Evolutionary conservation across 1,140 invertebrate genomes (phyloP), one percentile per base, ranked within the genome.

Genomic region (Bombyx mandarina): DNA sequence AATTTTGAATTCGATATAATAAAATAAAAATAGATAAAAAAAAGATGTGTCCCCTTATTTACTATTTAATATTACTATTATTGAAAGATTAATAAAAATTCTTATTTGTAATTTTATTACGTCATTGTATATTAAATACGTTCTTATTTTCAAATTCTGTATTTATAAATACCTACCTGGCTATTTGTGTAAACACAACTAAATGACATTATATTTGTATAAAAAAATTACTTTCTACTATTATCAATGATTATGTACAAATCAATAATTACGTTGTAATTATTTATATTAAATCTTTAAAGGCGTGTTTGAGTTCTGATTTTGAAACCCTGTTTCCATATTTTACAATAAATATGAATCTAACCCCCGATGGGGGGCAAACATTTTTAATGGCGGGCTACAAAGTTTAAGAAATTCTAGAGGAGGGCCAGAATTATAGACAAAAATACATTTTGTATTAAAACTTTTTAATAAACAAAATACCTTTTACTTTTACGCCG

Each of bases 241-340:
- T 80, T 10, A 81, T 79, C 73, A 77, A 82, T 80, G 72, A 72
- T 74, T 82, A 82, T 83, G 78, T 83, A 83, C 80, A 83, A 83
- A 83, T 70, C 74, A 69, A 35, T 35, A 35, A 80, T 80, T 75
- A 80, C 69, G 77, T 77, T 81, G 71, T 81, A 79, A 81, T 77
- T 79, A 83, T 83, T 83, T 83, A 77, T 81, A 83, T 77, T 84
- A 84, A 84, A 84, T 84, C 72, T 81, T 81, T 84, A 79, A 84
- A 82, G 72, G 71, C 65, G 60, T 59, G 57, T 35, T 43, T 58
- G 50, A 58, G 22, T 50, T 65, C 54, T 65, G 1, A 56, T 61
- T 61, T 56, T 26, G 51, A 35, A 35, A 35, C 26, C 26, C 26
- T 35, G 2, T 35, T 35, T 35, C 26, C 26, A 35, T 35, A 35